phyloP scores from a whole-genome alignment of 2,888 invertebrate genomes.

The Hedychridium roseum region DNA sequence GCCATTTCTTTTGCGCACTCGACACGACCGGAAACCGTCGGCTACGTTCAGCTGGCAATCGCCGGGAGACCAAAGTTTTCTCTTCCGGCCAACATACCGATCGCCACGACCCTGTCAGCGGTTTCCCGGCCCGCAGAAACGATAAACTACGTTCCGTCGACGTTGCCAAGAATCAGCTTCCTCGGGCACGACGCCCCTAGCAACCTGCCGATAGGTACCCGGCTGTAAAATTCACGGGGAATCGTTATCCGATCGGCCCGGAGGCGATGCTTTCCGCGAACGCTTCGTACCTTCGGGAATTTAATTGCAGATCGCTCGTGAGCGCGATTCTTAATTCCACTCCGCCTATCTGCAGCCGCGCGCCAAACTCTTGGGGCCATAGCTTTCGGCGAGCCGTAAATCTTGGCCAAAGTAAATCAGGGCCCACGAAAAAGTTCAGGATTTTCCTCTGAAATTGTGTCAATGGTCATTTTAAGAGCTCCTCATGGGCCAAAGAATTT shows the following conservation, averaged over 20 bases:
- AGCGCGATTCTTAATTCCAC: too few species aligned
- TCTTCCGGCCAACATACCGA: conserved; percentile 37
- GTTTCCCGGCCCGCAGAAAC: conserved; percentile 34
- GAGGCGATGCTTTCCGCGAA: too few species aligned
- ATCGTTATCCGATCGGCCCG: not conserved
- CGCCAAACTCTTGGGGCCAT: too few species aligned
- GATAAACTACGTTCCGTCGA: conserved; percentile 33
- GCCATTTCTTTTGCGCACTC: conserved; percentile 37
- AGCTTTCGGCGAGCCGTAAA: too few species aligned
- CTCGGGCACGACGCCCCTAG: conserved; percentile 24
- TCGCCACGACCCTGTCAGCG: conserved; percentile 33
- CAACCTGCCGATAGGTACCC: conserved; percentile 32
- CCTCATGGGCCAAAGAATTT: too few species aligned
- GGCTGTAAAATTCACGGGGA: not conserved
- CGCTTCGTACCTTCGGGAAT: too few species aligned
- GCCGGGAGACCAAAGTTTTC: conserved; percentile 22
- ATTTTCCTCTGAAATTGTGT: too few species aligned
- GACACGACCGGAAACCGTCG: conserved; percentile 28
- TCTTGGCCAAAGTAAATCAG: too few species aligned
- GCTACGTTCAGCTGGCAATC: conserved; percentile 28
- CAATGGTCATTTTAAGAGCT: too few species aligned
- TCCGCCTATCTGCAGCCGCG: too few species aligned
- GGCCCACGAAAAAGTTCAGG: too few species aligned
- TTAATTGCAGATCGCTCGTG: too few species aligned
- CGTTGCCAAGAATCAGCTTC: conserved; percentile 34